phyloP scores from a whole-genome alignment of 2,113 vertebrate genomes.

The Camarhynchus parvulus region DNA sequence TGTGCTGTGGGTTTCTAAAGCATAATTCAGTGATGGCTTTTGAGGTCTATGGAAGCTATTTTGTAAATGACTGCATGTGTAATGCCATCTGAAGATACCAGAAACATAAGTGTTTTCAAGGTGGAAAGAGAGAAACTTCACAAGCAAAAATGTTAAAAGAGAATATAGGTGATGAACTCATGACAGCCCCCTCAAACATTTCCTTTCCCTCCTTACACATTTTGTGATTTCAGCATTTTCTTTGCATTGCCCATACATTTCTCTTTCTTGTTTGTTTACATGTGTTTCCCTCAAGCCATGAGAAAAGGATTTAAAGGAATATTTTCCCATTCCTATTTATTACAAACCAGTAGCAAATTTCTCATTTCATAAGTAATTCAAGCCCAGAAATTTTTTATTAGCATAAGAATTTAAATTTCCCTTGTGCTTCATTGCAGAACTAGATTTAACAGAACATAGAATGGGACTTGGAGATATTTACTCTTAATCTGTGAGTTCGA shows the following conservation, averaged over 20 bases:
- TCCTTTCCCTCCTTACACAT: neutral
- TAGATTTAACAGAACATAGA: neutral
- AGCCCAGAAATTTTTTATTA: constrained; percentile 23
- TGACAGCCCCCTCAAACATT: neutral
- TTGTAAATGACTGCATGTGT: neutral
- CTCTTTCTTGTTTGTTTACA: neutral
- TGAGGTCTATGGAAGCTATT: constrained; percentile 14
- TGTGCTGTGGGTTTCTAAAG: neutral
- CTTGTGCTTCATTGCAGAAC: neutral
- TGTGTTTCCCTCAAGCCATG: neutral
- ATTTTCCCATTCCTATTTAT: neutral
- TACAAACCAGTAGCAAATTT: neutral
- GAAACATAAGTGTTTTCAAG: neutral
- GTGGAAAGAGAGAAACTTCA: neutral
- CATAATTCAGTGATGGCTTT: neutral
- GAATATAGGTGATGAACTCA: neutral
- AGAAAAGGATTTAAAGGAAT: neutral
- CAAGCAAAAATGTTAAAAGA: neutral
- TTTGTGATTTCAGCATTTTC: neutral
- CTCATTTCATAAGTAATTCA: constrained; percentile 7
- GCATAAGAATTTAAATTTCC: neutral
- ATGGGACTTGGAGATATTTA: neutral
- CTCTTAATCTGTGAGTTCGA: neutral
- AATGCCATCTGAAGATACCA: neutral
- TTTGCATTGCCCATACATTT: neutral